Conservation (phyloP, 2,113 vertebrate species). For the Galemys pyrenaicus region DNA sequence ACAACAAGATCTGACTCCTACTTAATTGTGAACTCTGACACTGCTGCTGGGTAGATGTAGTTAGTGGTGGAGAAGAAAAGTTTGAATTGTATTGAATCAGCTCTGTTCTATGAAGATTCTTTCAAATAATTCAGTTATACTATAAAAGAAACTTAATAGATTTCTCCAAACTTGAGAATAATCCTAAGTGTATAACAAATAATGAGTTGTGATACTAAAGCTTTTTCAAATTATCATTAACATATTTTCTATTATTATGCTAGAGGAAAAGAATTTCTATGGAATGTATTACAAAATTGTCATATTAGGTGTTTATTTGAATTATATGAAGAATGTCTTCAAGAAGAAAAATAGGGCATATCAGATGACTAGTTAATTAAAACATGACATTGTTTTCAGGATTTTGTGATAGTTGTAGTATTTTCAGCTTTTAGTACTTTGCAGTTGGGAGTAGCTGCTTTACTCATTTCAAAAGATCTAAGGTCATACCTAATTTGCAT, state of each 20-base stretch:
- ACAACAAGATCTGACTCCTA: rapidly evolving
- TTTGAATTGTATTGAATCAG: background rate
- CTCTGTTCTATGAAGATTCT: background rate
- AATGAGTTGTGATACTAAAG: background rate
- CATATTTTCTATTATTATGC: background rate
- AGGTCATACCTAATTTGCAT: background rate
- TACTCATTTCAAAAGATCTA: background rate
- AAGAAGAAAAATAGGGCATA: background rate
- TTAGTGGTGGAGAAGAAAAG: background rate
- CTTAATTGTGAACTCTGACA: background rate
- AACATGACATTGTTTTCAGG: background rate
- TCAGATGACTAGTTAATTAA: background rate
- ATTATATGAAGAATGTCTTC: background rate
- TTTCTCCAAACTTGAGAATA: background rate
- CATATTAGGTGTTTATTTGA: background rate
- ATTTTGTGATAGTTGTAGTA: background rate
- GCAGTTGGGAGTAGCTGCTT: background rate
- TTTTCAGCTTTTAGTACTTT: slow-evolving; percentile 30
- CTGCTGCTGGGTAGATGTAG: background rate
- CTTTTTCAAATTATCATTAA: background rate
- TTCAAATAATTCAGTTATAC: background rate
- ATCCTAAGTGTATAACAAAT: background rate
- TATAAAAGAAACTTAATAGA: background rate
- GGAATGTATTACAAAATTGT: background rate
- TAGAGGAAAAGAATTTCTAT: background rate